These are phyloP conservation scores for Proteles cristata DNA, from an alignment of 2,113 vertebrate species.

Conservation along the genomic window DNA sequence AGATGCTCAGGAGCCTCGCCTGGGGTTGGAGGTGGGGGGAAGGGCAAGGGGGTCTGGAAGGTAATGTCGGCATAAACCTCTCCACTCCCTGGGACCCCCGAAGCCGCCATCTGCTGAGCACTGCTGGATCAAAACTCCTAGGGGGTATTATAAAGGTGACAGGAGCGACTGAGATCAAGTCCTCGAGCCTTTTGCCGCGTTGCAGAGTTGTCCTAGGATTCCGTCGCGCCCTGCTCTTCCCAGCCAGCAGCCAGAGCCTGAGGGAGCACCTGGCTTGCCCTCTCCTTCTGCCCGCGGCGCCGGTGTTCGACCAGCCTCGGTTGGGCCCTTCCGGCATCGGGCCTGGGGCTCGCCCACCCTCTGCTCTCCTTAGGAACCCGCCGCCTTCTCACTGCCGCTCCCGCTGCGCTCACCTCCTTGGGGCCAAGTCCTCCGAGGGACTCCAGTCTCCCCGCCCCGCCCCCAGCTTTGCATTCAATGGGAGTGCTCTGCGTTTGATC, in stretches of 20 bases:
- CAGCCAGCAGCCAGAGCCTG: neutral
- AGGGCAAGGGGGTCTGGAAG: neutral
- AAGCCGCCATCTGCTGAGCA: neutral
- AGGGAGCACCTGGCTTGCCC: neutral
- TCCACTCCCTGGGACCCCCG: neutral
- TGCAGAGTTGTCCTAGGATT: neutral
- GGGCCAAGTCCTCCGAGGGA: neutral
- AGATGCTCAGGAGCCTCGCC: neutral
- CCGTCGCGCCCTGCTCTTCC: neutral
- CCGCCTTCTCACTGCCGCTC: neutral
- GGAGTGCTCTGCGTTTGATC: slow-evolving; percentile 68
- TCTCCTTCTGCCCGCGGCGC: neutral
- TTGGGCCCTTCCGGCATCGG: neutral
- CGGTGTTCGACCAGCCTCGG: neutral
- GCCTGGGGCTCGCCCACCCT: neutral
- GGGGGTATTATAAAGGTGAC: neutral
- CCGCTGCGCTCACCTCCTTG: neutral
- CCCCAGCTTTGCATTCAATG: slow-evolving; percentile 63
- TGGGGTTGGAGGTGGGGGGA: neutral
- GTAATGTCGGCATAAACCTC: neutral
- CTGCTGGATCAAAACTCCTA: neutral
- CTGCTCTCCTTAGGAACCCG: accelerated
- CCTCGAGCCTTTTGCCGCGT: neutral
- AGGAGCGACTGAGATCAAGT: neutral
- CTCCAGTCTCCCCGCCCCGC: neutral